These are phyloP conservation scores for Geotrupes spiniger DNA, from an alignment of 2,888 invertebrate genomes.

Conservation along the genomic window DNA sequence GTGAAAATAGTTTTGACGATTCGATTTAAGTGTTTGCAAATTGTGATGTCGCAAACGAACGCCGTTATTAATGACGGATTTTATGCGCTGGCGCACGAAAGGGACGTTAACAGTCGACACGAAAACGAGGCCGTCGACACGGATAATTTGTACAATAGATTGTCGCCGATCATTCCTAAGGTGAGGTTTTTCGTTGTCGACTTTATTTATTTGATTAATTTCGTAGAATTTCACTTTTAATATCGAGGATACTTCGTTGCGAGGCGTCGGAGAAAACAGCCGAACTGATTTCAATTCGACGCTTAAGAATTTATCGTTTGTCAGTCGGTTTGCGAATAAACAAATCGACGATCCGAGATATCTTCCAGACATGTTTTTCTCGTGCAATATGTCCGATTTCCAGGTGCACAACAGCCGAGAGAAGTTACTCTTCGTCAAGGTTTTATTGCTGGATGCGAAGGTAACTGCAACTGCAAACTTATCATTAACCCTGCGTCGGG, in stretches of 20 bases:
- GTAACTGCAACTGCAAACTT: no score
- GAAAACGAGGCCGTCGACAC: conserved; percentile 51
- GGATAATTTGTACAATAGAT: conserved; percentile 59
- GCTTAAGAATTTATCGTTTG: conserved; percentile 40
- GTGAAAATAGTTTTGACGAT: conserved; percentile 1
- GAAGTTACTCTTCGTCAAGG: conserved; percentile 56
- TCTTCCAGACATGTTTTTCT: conserved; percentile 20
- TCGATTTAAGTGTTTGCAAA: conserved; percentile 62
- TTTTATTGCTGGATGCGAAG: conserved; percentile 64
- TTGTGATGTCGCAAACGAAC: conserved; percentile 59
- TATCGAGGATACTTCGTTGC: conserved; percentile 69
- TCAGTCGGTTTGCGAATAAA: conserved; percentile 45
- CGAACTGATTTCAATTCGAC: conserved; percentile 69
- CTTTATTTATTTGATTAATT: conserved; percentile 2
- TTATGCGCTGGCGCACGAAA: conserved; percentile 53
- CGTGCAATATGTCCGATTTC: conserved; percentile 60
- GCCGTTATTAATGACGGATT: conserved; percentile 59
- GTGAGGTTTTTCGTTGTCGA: conserved; percentile 44
- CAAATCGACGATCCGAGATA: conserved; percentile 45
- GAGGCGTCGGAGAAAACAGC: conserved; percentile 66
- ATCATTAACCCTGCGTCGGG: no score
- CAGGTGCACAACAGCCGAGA: conserved; percentile 60
- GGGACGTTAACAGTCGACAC: conserved; percentile 36
- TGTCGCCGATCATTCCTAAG: conserved; percentile 79
- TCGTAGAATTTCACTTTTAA: conserved; percentile 71